Percentiles rank a stretch among this genome's conserved stretches.
Conservation (phyloP, 2,888 invertebrate species). For the Acronicta aceris region DNA sequence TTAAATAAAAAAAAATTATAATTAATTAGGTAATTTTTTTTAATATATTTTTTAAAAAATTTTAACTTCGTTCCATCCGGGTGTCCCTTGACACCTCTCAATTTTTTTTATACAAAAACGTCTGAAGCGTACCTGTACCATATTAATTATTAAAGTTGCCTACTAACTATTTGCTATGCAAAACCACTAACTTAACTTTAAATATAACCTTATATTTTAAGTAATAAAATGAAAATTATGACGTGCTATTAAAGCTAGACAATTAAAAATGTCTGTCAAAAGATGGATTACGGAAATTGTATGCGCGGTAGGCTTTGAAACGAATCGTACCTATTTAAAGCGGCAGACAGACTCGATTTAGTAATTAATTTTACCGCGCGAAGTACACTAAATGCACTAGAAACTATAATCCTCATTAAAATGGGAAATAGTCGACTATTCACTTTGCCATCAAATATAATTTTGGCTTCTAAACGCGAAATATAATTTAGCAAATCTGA, state of each 20-base stretch:
- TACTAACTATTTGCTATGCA: too few relatives aligned
- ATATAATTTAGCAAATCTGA: constrained; percentile 76
- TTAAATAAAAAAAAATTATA: too few relatives aligned
- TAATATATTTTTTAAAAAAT: too few relatives aligned
- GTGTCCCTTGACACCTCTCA: too few relatives aligned
- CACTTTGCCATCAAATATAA: constrained; percentile 84
- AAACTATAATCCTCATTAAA: constrained; percentile 88
- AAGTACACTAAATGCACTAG: constrained; percentile 87
- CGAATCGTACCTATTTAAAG: constrained; percentile 75
- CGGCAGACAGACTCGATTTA: constrained; percentile 83
- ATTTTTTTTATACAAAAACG: too few relatives aligned
- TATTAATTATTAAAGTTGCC: too few relatives aligned
- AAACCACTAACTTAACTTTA: neutral
- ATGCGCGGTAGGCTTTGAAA: constrained; percentile 70
- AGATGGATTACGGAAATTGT: constrained; percentile 68
- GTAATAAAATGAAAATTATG: neutral
- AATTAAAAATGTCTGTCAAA: constrained; percentile 47
- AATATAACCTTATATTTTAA: neutral
- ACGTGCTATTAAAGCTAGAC: constrained; percentile 27
- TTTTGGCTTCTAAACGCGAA: constrained; percentile 84
- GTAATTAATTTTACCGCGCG: constrained; percentile 87
- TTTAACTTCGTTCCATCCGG: too few relatives aligned
- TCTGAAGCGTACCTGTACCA: too few relatives aligned
- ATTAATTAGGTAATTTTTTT: too few relatives aligned
- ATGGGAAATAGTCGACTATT: constrained; percentile 86